Percentiles rank a stretch among this genome's conserved stretches.
Conservation (phyloP, 1,140 invertebrate genomes). For the Oncopodura yosiiana region DNA sequence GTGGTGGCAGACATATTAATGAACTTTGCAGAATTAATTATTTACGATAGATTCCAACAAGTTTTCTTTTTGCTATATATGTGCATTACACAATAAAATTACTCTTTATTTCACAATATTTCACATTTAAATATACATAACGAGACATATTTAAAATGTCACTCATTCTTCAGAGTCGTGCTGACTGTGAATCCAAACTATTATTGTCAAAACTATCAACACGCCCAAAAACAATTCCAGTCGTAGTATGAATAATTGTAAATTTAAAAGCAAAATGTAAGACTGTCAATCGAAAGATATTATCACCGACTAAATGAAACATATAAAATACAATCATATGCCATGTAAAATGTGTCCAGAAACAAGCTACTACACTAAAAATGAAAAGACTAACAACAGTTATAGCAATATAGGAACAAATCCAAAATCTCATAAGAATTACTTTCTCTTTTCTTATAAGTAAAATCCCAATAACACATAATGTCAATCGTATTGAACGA, state of each 20-base stretch:
- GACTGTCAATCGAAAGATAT: constrained; percentile 9
- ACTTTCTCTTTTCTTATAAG: constrained; percentile 5
- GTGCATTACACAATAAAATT: no score
- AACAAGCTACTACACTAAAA: not conserved
- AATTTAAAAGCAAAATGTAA: constrained; percentile 15
- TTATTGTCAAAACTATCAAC: no score
- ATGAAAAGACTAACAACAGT: not conserved
- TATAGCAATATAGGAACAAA: constrained; percentile 5
- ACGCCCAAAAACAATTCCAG: no score
- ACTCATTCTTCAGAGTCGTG: no score
- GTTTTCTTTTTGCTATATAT: no score
- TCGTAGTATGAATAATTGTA: constrained; percentile 3
- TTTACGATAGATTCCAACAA: no score
- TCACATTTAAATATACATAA: no score
- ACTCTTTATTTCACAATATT: no score
- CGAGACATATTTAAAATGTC: no score
- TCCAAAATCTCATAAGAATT: not conserved
- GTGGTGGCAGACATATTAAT: no score
- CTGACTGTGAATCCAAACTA: no score
- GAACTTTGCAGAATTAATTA: no score
- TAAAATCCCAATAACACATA: not conserved
- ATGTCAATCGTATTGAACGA: not conserved
- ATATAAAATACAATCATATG: constrained; percentile 6
- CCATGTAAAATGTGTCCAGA: not conserved
- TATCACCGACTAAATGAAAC: not conserved